A percentile compares a stretch with the other conserved stretches of the same genome.
phyloP scores from a whole-genome alignment of 2,797 vertebrate genomes.

The Petrocephalus sullivani region DNA sequence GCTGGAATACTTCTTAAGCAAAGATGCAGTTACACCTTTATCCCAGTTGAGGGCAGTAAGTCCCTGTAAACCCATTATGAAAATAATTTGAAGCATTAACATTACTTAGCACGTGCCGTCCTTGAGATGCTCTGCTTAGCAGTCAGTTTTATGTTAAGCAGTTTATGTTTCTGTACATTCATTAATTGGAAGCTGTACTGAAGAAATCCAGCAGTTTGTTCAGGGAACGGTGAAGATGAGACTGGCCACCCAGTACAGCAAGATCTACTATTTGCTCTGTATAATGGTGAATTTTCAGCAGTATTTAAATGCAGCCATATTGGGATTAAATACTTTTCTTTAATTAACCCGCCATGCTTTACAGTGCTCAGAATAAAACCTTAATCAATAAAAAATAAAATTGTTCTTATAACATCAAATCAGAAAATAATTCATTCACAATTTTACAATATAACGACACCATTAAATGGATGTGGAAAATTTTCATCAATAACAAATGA shows the following conservation, averaged over 20 bases:
- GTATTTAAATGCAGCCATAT: too few relatives aligned
- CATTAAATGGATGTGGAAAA: neutral
- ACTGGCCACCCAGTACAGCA: too few relatives aligned
- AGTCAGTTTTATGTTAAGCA: neutral
- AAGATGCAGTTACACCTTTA: neutral
- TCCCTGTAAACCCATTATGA: neutral
- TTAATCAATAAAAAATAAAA: neutral
- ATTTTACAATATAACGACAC: neutral
- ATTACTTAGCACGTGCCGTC: neutral
- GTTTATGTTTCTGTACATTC: too few relatives aligned
- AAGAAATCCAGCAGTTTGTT: too few relatives aligned
- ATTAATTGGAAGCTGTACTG: too few relatives aligned
- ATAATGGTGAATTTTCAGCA: too few relatives aligned
- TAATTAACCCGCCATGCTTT: neutral
- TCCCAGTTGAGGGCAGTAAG: slow-evolving; percentile 6
- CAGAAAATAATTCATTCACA: neutral
- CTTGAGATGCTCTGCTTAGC: neutral
- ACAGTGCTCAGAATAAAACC: neutral
- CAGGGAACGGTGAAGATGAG: too few relatives aligned
- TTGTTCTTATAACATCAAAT: neutral
- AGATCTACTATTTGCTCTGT: too few relatives aligned
- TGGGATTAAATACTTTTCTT: neutral
- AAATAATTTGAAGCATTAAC: neutral
- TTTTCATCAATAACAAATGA: neutral
- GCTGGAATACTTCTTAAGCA: neutral